Conservation (phyloP, 1,140 invertebrate genomes). For the Trichomalopsis sarcophagae region DNA sequence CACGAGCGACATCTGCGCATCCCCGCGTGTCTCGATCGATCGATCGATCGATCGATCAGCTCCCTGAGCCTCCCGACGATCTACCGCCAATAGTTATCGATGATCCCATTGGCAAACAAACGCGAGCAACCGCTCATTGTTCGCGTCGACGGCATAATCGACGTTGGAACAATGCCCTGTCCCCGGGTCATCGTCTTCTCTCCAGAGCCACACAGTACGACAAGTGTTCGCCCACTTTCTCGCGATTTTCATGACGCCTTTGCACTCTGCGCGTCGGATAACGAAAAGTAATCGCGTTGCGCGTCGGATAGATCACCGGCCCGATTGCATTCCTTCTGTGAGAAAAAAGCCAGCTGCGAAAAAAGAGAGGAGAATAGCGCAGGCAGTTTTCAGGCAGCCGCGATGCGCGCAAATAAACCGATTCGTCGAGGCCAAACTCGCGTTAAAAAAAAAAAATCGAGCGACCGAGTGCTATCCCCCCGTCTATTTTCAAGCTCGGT, state of each 20-base stretch:
- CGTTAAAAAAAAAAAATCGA: neutral
- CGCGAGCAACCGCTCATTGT: slow-evolving; percentile 33
- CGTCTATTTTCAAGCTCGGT: neutral
- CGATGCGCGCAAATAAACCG: no score
- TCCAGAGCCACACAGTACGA: neutral
- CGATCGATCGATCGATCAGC: neutral
- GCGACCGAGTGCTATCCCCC: neutral
- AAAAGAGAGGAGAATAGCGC: no score
- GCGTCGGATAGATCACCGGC: no score
- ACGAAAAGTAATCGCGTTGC: neutral
- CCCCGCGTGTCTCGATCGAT: neutral
- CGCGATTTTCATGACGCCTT: neutral
- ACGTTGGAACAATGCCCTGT: slow-evolving; percentile 33
- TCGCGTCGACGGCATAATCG: slow-evolving; percentile 29
- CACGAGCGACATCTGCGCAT: neutral
- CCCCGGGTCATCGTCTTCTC: slow-evolving; percentile 31
- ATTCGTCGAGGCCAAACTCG: no score
- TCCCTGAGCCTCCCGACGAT: neutral
- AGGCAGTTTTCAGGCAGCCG: no score
- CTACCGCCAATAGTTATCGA: slow-evolving; percentile 26
- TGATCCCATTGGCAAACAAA: slow-evolving; percentile 10
- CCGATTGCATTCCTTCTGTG: neutral
- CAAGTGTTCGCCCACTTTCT: slow-evolving; percentile 34
- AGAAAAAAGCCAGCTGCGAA: no score
- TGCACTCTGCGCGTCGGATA: no score